Evolutionary conservation across 1,140 invertebrate genomes (phyloP), one percentile per base, ranked within the genome.

Genomic region (Micrasema minimum): DNA sequence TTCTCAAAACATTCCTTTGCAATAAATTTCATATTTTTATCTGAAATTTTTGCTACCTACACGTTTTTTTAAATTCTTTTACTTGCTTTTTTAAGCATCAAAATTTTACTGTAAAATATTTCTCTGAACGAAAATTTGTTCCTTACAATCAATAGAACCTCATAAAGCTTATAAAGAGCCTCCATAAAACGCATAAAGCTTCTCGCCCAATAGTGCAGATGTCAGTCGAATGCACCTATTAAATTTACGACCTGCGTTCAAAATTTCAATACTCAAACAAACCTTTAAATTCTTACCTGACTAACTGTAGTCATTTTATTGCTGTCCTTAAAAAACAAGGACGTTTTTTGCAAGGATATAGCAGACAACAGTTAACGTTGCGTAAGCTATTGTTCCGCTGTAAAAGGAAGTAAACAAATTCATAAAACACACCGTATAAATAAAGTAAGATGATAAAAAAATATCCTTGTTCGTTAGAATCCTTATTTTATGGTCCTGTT

Each of bases 161-260:
- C 26, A 64, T 64, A 64, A 46, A 45, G 59, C 41, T 64, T 64
- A 45, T 18, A 6, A 62, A 64, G 38, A 45, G 26, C 59, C 22
- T 64, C 23, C 59, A 64, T 62, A 64, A 45, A 64, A 45, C 59
- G 20, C 20, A 64, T 26, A 45, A 45, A 64, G 59, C 59, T 64
- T 64, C 41, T 26, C 12, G 38, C 1, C 10, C 14, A 45, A 5
- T 11, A 16, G 16, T 23, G 59, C 43, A 64, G 59, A 64, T 64
- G 59, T 64, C 59, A 41, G 41, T 64, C 26, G 26, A 64, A 22
- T 20, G 10, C 10, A 22, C 45, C 20, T 53, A 31, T 31, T 31
- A 4, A 31, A 31, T 31, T 53, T 53, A 53, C 50, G 50, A 53
- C 10, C 23, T 26, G n/a, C 50, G 2, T 10, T 20, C 46, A 18